Evolutionary conservation across 2,888 invertebrate genomes (phyloP), one percentile per base, ranked within the genome.

Genomic region (Protophormia terraenovae): DNA sequence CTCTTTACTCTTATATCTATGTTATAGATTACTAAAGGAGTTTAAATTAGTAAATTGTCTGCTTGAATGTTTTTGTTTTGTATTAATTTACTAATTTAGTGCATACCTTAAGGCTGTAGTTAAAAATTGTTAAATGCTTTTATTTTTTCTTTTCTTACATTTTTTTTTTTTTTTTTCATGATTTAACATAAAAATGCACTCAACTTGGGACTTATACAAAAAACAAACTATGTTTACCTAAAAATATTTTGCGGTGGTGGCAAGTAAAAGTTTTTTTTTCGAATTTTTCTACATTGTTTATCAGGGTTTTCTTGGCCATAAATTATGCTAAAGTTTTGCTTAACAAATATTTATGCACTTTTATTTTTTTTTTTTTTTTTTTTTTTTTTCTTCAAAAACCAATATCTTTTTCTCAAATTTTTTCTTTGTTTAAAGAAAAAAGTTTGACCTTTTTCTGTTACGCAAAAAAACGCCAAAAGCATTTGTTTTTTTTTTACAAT

Each of bases 281-380:
- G 41, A 24, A 71, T 24, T 22, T 24, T 24, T 22, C n/a, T 50
- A 50, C 24, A 41, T 66, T 67, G 29, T 60, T 60, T 71, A 64
- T 27, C 32, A 38, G 41, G 47, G 29, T 67, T 67, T 81, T 73
- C n/a, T 62, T 32, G 24, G 50, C 66, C 47, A 72, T 72, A 72
- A 83, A 67, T 81, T 75, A 67, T 60, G 32, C 32, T 32, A 32
- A 67, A 77, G 55, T 77, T 77, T 77, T 67, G 45, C 22, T 77
- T 47, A 35, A 35, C 67, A 73, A 69, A 81, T 75, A 75, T 81
- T 75, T 75, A 50, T 38, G 38, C 50, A 50, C 16, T 69, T 62
- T 66, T n/a, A 16, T 50, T 53, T 27, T 16, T 50, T 35, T 6
- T 47, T 19, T 19, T 29, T 22, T 12, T 47, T 47, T 62, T 22